phyloP scores from a whole-genome alignment of 2,113 vertebrate genomes.

The human (Homo sapiens) region DNA sequence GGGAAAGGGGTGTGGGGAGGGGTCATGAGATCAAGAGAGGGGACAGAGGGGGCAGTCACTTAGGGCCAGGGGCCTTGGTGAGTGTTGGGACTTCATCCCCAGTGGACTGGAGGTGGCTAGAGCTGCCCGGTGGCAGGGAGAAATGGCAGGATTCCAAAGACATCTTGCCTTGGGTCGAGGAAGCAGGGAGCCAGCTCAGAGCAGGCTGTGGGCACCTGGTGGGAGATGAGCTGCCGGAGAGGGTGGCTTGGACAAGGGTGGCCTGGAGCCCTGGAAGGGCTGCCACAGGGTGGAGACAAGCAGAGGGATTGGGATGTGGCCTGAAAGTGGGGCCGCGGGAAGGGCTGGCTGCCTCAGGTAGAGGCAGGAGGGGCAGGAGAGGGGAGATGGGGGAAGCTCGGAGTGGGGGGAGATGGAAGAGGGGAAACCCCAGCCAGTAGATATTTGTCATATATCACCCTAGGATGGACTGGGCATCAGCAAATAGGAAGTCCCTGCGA shows the following conservation, averaged over 20 bases:
- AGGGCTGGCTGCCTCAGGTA: rapidly evolving
- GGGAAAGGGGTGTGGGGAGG: too few relatives aligned
- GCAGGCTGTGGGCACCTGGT: too few relatives aligned
- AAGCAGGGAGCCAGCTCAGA: neutral
- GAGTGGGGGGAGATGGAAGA: too few relatives aligned
- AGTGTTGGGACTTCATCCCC: neutral
- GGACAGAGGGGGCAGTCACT: rapidly evolving
- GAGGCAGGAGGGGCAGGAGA: too few relatives aligned
- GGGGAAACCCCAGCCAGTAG: neutral
- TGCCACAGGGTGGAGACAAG: neutral
- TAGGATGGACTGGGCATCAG: neutral
- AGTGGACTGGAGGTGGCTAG: rapidly evolving
- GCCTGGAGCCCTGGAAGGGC: neutral
- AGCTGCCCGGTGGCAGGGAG: neutral
- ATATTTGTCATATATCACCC: neutral
- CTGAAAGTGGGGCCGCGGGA: neutral
- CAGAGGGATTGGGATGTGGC: rapidly evolving
- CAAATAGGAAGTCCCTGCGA: neutral
- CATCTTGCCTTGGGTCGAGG: neutral
- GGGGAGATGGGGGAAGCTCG: rapidly evolving
- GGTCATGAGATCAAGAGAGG: neutral
- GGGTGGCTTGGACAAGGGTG: neutral
- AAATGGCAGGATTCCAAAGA: neutral
- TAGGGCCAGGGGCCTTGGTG: neutral
- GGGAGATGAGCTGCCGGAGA: neutral